Evolutionary conservation across 2,797 vertebrate genomes (phyloP).

Genomic region (Steatocranus sp.): DNA sequence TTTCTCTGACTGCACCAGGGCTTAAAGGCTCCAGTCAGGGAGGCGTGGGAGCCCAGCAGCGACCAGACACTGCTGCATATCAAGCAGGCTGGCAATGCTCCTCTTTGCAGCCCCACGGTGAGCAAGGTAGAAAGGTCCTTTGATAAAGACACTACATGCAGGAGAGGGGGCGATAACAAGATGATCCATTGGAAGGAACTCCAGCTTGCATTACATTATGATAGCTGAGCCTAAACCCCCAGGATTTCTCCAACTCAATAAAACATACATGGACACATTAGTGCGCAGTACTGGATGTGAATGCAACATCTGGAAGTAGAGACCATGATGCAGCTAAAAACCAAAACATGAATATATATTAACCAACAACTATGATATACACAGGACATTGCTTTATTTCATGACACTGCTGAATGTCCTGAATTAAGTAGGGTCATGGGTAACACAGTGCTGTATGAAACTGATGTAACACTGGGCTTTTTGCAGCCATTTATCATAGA

Average conservation of each 20-base stretch:
- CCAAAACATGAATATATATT: neutral
- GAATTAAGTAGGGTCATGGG: conserved; percentile 9
- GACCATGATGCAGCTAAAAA: neutral
- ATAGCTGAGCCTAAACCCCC: conserved; percentile 22
- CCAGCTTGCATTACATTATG: conserved; percentile 43
- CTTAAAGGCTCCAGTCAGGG: conserved; percentile 69
- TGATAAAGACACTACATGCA: conserved; percentile 56
- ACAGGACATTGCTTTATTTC: neutral
- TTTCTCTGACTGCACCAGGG: conserved; percentile 53
- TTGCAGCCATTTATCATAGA: conserved; percentile 11
- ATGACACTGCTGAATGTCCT: neutral
- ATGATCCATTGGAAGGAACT: conserved; percentile 42
- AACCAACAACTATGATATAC: neutral
- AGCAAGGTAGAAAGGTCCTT: conserved; percentile 55
- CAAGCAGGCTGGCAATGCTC: conserved; percentile 63
- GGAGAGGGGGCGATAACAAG: conserved; percentile 53
- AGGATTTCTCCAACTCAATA: conserved; percentile 31
- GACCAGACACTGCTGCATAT: conserved; percentile 69
- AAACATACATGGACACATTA: conserved; percentile 16
- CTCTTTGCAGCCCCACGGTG: conserved; percentile 53
- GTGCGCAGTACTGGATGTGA: neutral
- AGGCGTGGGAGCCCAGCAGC: conserved; percentile 61
- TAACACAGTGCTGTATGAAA: conserved; percentile 11
- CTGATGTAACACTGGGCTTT: conserved; percentile 13
- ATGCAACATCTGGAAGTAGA: conserved; percentile 1